Percentiles rank a stretch among this genome's conserved stretches.
phyloP scores from a whole-genome alignment of 1,140 invertebrate genomes.

The Anoplolepis gracilipes region DNA sequence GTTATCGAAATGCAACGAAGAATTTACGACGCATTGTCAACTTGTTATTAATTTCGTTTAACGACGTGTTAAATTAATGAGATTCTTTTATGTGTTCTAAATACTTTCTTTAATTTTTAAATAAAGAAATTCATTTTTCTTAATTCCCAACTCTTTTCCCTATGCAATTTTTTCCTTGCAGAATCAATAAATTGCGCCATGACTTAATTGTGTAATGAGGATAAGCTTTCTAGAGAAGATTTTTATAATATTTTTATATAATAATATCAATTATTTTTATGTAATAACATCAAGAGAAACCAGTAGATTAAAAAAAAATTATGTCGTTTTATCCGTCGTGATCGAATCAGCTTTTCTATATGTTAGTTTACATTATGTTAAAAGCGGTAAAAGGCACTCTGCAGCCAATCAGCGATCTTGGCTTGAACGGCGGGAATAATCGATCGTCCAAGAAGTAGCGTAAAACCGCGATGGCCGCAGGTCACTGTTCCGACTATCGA shows the following conservation, averaged over 20 bases:
- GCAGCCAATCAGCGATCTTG: conserved; percentile 26
- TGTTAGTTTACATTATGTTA: neutral
- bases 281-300: neutral
- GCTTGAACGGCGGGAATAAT: conserved; percentile 56
- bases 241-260: neutral
- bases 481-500: conserved; percentile 65
- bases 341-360: conserved; percentile 2
- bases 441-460: conserved; percentile 51
- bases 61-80: neutral
- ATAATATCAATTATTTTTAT: neutral
- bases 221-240: neutral
- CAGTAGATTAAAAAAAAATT: neutral
- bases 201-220: neutral
- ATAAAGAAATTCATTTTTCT: conserved; percentile 26
- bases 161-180: no score
- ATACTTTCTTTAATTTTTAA: conserved; percentile 6
- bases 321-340: neutral
- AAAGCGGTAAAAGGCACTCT: conserved; percentile 18
- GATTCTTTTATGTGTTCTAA: conserved; percentile 5
- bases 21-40: neutral
- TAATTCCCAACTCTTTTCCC: neutral
- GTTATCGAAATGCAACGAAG: neutral
- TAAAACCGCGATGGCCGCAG: conserved; percentile 39
- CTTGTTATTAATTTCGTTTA: neutral
- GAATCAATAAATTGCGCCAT: conserved; percentile 3